These are phyloP conservation scores for Dasypus novemcinctus DNA, from an alignment of 2,113 vertebrate genomes.

Conservation along the genomic window DNA sequence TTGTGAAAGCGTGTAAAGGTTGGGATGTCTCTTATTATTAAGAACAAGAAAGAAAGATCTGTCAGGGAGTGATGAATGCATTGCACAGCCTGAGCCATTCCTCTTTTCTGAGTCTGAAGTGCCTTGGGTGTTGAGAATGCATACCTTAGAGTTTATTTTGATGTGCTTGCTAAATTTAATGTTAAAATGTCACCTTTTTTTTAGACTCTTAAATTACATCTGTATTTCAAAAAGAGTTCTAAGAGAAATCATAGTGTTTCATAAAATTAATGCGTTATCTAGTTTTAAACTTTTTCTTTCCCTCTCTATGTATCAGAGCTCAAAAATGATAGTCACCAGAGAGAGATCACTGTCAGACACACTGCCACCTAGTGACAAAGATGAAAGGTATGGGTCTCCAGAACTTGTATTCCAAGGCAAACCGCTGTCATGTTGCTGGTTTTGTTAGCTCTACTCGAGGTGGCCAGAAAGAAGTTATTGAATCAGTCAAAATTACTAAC, in stretches of 20 bases:
- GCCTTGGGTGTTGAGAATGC: neutral
- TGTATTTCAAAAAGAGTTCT: conserved; percentile 21
- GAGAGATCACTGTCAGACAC: conserved; percentile 79
- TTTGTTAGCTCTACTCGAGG: neutral
- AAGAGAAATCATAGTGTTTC: neutral
- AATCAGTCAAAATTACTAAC: conserved; percentile 1
- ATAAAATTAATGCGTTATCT: neutral
- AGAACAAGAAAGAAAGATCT: conserved; percentile 38
- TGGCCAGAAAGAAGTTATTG: neutral
- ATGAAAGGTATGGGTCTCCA: conserved; percentile 84
- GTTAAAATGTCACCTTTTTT: neutral
- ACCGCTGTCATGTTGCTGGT: neutral
- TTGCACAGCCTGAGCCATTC: neutral
- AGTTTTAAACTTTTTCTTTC: neutral
- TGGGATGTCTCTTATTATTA: neutral
- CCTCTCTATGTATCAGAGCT: conserved; percentile 76
- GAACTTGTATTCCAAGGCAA: neutral
- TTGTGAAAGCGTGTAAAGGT: conserved; percentile 3
- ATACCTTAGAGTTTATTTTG: neutral
- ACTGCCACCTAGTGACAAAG: conserved; percentile 81
- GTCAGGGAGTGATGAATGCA: neutral
- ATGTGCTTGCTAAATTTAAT: neutral
- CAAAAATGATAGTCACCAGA: conserved; percentile 66
- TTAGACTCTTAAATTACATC: neutral
- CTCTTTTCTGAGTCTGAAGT: neutral